Evolutionary conservation across 2,113 vertebrate species (phyloP), one percentile per base, ranked within the genome.

Genomic region (Puffinus mauretanicus): DNA sequence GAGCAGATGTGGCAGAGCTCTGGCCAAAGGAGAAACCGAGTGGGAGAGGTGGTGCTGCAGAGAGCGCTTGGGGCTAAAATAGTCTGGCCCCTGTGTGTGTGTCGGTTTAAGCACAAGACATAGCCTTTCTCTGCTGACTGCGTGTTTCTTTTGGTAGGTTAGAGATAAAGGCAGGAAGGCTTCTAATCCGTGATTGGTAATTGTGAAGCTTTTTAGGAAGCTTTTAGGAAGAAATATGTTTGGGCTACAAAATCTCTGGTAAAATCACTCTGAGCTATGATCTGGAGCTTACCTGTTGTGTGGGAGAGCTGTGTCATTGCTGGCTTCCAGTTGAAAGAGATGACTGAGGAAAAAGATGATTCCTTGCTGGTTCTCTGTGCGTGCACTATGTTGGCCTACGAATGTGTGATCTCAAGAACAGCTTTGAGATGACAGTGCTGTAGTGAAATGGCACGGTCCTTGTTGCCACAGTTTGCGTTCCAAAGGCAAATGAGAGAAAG

Each of bases 341-440:
- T 47, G 18, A 27, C 14, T 34, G 58, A 77, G 42, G 80, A 54
- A 58, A 22, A 32, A n/a, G 70, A 34, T 26, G 55, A 26, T 66
- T 89, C 90, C 73, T 65, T 22, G 36, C 81, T 86, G 83, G 0
- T 65, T 62, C 54, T 73, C 64, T 58, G 17, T 57, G 57, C 18
- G 0, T 17, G 38, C 16, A 2, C 61, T 79, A 2, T 3, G 30
- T 40, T 86, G 71, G 62, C 55, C 69, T 8, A 7, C 0, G 0
- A 22, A 4, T 0, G 11, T 36, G 24, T 26, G 61, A 10, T 16
- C 32, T 9, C 5, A 1, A 1, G 4, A 26, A 3, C 62, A 52
- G 46, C 84, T 71, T 49, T 34, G 55, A 57, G 65, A 1, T 64
- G 72, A 3, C 55, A 13, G 40, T 27, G 60, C 61, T 36, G 18